Evolutionary conservation across 2,888 invertebrate genomes (phyloP).

Genomic region (Eucera pruinosa): DNA sequence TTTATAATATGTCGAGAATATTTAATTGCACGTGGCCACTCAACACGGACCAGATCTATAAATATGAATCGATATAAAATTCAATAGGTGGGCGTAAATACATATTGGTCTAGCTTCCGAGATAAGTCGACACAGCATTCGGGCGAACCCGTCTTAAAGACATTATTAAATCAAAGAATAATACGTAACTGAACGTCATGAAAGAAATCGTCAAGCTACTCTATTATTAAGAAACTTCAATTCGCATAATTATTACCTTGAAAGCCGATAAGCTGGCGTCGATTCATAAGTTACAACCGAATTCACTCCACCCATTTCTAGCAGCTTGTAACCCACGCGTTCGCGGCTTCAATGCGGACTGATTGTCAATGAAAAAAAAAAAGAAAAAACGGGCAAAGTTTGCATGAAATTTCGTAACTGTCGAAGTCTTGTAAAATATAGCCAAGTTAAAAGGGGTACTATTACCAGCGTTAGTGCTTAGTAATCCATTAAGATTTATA

Average conservation of each 20-base stretch:
- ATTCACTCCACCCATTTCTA: slow-evolving; percentile 36
- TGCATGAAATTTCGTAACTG: neutral
- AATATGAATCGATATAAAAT: slow-evolving; percentile 28
- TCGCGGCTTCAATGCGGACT: neutral
- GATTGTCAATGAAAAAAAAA: neutral
- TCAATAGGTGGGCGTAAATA: slow-evolving; percentile 41
- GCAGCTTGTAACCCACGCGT: slow-evolving; percentile 26
- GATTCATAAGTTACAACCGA: slow-evolving; percentile 46
- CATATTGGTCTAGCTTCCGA: slow-evolving; percentile 39
- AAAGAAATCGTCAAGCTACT: slow-evolving; percentile 32
- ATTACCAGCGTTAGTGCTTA: neutral
- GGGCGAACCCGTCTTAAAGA: slow-evolving; percentile 29
- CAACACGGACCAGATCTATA: slow-evolving; percentile 17
- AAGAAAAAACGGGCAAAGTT: neutral
- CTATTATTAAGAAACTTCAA: slow-evolving; percentile 38
- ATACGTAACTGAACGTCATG: neutral
- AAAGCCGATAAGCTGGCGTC: slow-evolving; percentile 28
- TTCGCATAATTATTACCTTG: slow-evolving; percentile 38
- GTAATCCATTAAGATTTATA: neutral
- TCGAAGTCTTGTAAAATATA: neutral
- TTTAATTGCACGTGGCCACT: slow-evolving; percentile 25
- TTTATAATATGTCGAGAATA: slow-evolving; percentile 25
- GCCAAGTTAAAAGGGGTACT: neutral
- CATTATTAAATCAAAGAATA: slow-evolving; percentile 47
- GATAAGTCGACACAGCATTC: slow-evolving; percentile 20